Evolutionary conservation across 2,888 invertebrate genomes (phyloP), one percentile per base, ranked within the genome.

Genomic region (Parasteatoda lunata): DNA sequence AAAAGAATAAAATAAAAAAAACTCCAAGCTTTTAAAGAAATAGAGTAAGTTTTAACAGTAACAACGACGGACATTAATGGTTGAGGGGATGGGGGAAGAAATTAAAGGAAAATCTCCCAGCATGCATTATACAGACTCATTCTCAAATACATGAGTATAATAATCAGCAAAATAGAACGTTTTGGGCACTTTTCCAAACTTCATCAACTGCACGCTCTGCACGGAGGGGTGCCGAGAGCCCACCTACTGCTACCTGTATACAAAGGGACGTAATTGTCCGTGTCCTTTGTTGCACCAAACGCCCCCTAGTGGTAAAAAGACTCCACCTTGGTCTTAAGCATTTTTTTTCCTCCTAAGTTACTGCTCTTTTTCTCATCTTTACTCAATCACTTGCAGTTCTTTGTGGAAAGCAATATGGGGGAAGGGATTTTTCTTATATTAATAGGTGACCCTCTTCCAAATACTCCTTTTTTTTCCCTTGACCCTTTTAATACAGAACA

Each of bases 181-280:
- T 65, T 69, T 66, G 79, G 84, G 79, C 84, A 79, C 70, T 79
- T 47, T 79, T 85, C 84, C 84, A 84, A 84, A 84, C 84, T 78
- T 84, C 84, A 84, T 78, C 79, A 79, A 72, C 84, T 70, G 64
- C 66, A 64, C 49, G 77, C 69, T 69, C 52, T 30, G 30, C 81
- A 15, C 72, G 45, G 78, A 66, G 84, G 84, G 84, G 84, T 70
- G 84, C 79, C 75, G 75, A 65, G 15, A 68, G 84, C 68, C 84
- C 84, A 85, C 84, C 84, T 85, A 85, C 84, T 66, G 79, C 75
- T 85, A 85, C 84, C 84, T 85, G 84, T 85, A 76, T 79, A 76
- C 75, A 75, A 79, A 85, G 72, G 70, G 66, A 78, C 75, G 79
- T 85, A 85, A 85, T 85, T 85, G 84, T 85, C 84, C 79, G 79